Base-by-base conservation (phyloP, 1,140 invertebrate genomes). In the Cyclina sinensis region DNA sequence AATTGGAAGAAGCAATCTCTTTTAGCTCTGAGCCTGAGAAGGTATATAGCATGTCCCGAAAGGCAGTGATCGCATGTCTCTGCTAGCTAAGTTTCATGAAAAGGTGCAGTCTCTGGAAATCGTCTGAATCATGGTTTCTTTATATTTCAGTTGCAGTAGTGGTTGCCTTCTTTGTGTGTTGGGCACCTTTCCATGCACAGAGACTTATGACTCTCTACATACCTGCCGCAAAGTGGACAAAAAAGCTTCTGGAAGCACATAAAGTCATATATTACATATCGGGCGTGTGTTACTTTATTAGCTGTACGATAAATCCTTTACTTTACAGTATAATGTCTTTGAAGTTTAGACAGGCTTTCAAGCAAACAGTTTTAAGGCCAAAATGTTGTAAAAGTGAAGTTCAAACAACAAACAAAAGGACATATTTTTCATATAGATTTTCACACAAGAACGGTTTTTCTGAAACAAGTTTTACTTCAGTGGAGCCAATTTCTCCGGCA, bases 171-270 rank as follows among this genome's bases (percentile, higher is more conserved):
- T 98, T 98, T 96, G 96, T 98, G 30, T 98, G 98, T 94, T 98
- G 98, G 98, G 97, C 98, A 14, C 98, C 98, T 21, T 98, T 98
- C 94, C 98, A 98, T 94, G 97, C 97, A n/a, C 98, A 98, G 95
- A 95, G 98, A 16, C 96, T 98, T 39, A 96, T 98, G 86, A 97
- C 97, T 59, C 97, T 97, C 87, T 98, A 98, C 93, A 96, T 97
- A 7, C 78, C 83, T 32, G 83, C 48, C 7, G 70, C n/a, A 43
- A 54, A 80, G 76, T 83, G 74, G 85, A 87, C 76, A 14, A 57
- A 65, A 5, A 87, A 65, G 5, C 85, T 87, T 35, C 73, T 79
- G 30, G 85, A 76, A 16, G 39, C 48, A 11, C 73, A 87, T 30
- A 87, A 80, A 59, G 62, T 87, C 46, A 80, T 87, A n/a, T 87